Evolutionary conservation across 2,797 vertebrate genomes (phyloP), one percentile per base, ranked within the genome.

Genomic region (Cynodonichthys magdalenae): DNA sequence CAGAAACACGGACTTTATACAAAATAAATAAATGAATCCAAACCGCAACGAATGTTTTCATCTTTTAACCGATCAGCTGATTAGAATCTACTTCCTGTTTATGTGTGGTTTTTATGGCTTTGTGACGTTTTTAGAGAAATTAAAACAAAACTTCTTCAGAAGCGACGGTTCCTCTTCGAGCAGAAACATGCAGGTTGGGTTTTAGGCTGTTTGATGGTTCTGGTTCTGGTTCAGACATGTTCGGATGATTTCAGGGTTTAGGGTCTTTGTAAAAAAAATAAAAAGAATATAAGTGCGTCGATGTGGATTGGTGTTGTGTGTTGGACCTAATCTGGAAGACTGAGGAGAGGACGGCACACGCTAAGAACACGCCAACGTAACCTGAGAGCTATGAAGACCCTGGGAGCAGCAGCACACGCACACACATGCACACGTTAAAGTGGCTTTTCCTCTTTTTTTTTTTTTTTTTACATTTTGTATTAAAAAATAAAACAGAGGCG

Each of bases 371-470:
- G 69, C 51, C 31, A 87, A 87, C 88, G 79, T 59, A 88, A 87
- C 89, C 90, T 90, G 84, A 88, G 91, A 92, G 90, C 86, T 89
- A 88, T 90, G 88, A 82, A 84, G 80, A 91, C 82, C 87, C 87
- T 91, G 87, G 87, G 86, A 82, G 80, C 74, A 79, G 80, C 77
- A 67, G 57, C 51, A 50, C 44, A 48, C 39, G 62, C 20, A 68
- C 48, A 39, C 45, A 70, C 41, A 50, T 31, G 29, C 8, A 8
- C 29, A 31, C 29, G 2, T 31, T 31, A 31, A 31, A 31, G 29
- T 6, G 29, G 8, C 29, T 31, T 31, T 31, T 31, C 8, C 8
- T 8, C 8, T 8, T 6, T 31, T 31, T 31, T 28, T 54, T 8
- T 6, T 31, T 31, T 31, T 28, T 54, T 36, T 36, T 36, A 44